phyloP scores from a whole-genome alignment of 1,140 invertebrate species.

The Ylistrum balloti region DNA sequence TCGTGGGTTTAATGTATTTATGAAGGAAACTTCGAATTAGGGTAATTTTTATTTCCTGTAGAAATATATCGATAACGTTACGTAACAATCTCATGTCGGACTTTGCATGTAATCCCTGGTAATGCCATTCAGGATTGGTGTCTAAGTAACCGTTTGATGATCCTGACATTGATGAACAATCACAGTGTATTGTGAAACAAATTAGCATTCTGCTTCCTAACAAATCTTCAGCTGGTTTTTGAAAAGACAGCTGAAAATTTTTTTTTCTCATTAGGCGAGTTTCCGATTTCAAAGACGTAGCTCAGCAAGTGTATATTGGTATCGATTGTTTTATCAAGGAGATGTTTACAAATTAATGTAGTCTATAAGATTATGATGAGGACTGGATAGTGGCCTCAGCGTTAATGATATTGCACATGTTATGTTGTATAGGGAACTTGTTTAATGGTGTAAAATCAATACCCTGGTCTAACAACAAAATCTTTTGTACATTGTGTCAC shows the following conservation, averaged over 20 bases:
- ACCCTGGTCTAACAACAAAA: background rate
- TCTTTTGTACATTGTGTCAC: background rate
- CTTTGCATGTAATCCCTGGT: background rate
- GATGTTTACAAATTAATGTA: background rate
- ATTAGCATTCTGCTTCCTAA: background rate
- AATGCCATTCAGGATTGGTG: background rate
- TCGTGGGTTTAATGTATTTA: background rate
- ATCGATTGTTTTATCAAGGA: background rate
- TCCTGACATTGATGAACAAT: background rate
- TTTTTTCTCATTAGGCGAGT: constrained; percentile 16
- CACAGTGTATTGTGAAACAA: background rate
- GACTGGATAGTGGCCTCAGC: background rate
- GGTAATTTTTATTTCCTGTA: background rate
- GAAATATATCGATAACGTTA: background rate
- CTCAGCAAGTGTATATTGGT: background rate
- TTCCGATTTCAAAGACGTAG: constrained; percentile 12
- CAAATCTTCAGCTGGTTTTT: background rate
- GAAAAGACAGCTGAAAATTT: background rate
- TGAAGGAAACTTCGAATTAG: background rate
- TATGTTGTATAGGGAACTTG: background rate
- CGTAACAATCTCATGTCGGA: background rate
- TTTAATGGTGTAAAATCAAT: background rate
- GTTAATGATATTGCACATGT: constrained; percentile 3
- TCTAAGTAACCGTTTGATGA: background rate
- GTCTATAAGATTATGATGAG: background rate